Percentiles rank a stretch among this genome's conserved stretches.
Conservation (phyloP, 2,113 vertebrate genomes). For the Murina feae region DNA sequence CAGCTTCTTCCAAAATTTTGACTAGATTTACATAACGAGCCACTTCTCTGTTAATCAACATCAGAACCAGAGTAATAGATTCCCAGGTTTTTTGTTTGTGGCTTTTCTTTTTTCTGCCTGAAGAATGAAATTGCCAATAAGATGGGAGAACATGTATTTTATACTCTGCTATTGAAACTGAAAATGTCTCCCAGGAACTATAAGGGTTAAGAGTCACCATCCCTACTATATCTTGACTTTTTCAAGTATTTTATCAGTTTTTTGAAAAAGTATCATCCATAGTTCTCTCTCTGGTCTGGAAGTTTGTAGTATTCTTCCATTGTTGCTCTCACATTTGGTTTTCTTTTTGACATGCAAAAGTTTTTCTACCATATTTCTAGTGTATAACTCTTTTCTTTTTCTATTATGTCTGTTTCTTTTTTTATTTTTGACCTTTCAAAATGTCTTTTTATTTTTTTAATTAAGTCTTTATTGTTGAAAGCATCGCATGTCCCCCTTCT, state of each 20-base stretch:
- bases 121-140: background rate
- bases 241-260: background rate
- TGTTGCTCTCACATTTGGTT: background rate
- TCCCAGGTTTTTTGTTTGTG: background rate
- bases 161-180: background rate
- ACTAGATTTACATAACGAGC: background rate
- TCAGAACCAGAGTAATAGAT: background rate
- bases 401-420: background rate
- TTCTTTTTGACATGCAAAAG: background rate
- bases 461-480: too few relatives aligned
- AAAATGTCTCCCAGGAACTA: background rate
- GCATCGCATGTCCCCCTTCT: too few relatives aligned
- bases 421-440: too few relatives aligned
- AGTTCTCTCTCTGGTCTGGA: background rate
- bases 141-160: slow-evolving; percentile 6
- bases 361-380: background rate
- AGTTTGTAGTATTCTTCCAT: background rate
- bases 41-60: background rate
- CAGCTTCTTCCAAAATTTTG: background rate
- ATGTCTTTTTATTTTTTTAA: too few relatives aligned
- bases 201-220: background rate
- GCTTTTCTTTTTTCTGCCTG: background rate
- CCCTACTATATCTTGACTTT: background rate
- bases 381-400: background rate
- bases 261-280: background rate